Evolutionary conservation across 2,888 invertebrate species (phyloP), one percentile per base, ranked within the genome.

Genomic region (Apocheima hispidaria): DNA sequence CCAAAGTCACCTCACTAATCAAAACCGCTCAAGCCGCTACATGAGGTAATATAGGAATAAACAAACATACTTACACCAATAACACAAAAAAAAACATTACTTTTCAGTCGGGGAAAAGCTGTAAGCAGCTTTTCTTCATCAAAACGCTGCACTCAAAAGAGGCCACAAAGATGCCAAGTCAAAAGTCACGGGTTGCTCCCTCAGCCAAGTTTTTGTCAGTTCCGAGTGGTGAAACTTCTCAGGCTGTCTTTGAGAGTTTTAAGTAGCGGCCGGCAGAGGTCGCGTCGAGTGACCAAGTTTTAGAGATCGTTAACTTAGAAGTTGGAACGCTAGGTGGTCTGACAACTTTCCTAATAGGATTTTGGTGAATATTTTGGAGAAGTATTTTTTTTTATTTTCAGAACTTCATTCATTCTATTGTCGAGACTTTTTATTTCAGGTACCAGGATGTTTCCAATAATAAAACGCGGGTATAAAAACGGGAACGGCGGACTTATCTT

Each of bases 241-340:
- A 48, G 50, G 52, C 57, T 60, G 36, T 28, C 20, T 50, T 54
- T 54, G 61, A 52, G 68, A 63, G 68, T 62, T 61, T 54, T 58
- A 63, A 65, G 65, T 60, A 56, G 60, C 61, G 49, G 21, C 43
- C 38, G 50, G 23, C 43, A 60, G 69, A 46, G 65, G 63, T 63
- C 66, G 46, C 57, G 28, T 66, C 63, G 51, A 66, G 65, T 64
- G 60, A 50, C 43, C 43, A 65, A 67, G 51, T 66, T 68, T 59
- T 28, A 43, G 63, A 58, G 54, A 59, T 51, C 46, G 35, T 35
- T 40, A 68, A 66, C 65, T 66, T 65, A 33, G 33, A 51, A 51
- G 21, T 60, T 46, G 23, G 49, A 28, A 21, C 40, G 38, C 43
- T 38, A 18, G 54, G 36, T 41, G 53, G 48, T 49, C 36, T 21